Evolutionary conservation across 2,888 invertebrate species (phyloP).

Genomic region (Apomyelois bistriatella): DNA sequence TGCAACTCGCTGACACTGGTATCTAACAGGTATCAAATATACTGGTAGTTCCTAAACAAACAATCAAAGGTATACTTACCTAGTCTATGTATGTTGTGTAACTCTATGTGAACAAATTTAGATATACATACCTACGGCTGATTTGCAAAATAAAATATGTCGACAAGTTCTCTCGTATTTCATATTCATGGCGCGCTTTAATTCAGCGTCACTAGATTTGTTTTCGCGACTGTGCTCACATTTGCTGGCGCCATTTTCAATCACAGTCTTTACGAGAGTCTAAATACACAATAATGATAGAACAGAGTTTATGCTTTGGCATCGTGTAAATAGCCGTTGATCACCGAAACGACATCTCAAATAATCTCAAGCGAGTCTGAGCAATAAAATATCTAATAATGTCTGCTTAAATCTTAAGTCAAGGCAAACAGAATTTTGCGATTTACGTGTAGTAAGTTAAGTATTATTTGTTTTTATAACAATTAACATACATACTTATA

Average conservation of each 20-base stretch:
- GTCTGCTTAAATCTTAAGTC: too few relatives aligned
- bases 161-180: neutral
- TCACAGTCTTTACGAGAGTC: slow-evolving; percentile 29
- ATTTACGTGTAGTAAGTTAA: too few relatives aligned
- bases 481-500: too few relatives aligned
- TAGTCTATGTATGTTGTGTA: too few relatives aligned
- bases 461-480: too few relatives aligned
- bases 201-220: slow-evolving; percentile 2
- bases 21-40: too few relatives aligned
- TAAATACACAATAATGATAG: neutral
- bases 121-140: neutral
- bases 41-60: too few relatives aligned
- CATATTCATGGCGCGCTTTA: neutral
- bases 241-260: slow-evolving; percentile 43
- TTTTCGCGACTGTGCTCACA: slow-evolving; percentile 19
- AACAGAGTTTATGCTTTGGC: neutral
- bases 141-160: neutral
- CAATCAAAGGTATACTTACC: too few relatives aligned
- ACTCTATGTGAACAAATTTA: too few relatives aligned
- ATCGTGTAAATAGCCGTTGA: neutral
- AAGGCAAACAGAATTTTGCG: too few relatives aligned
- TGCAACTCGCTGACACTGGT: too few relatives aligned
- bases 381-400: neutral
- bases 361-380: neutral
- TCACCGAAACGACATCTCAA: neutral